phyloP scores from a whole-genome alignment of 2,113 vertebrate species.

The Cyanoramphus novaezelandiae region DNA sequence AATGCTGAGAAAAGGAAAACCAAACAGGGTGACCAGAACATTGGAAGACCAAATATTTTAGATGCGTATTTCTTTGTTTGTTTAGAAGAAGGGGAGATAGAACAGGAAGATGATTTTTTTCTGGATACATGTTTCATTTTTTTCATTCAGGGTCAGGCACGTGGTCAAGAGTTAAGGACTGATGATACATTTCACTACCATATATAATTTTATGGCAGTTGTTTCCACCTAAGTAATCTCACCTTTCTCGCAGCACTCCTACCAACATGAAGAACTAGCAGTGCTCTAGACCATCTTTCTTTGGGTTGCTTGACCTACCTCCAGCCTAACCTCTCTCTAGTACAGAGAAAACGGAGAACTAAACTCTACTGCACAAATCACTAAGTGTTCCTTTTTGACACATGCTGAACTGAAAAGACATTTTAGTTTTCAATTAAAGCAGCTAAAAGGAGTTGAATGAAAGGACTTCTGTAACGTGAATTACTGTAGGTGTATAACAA shows the following conservation, averaged over 20 bases:
- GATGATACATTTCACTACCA: background rate
- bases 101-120: background rate
- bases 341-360: background rate
- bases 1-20: background rate
- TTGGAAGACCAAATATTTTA: background rate
- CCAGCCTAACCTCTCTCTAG: background rate
- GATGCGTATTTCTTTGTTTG: background rate
- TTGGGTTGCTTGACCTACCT: background rate
- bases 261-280: background rate
- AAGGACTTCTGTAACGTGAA: background rate
- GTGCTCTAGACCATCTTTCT: background rate
- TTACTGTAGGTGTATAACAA: accelerated
- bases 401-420: background rate
- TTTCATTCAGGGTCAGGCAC: background rate
- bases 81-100: background rate
- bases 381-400: background rate
- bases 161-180: background rate
- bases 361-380: background rate
- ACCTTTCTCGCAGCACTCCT: background rate
- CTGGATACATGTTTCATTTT: background rate
- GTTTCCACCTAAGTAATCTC: background rate
- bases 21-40: background rate
- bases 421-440: background rate
- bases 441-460: background rate
- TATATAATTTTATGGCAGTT: background rate